Percentiles rank a stretch among this genome's conserved stretches.
These are phyloP conservation scores for Copidosoma aretas DNA, from an alignment of 2,888 invertebrate genomes.

Conservation along the genomic window DNA sequence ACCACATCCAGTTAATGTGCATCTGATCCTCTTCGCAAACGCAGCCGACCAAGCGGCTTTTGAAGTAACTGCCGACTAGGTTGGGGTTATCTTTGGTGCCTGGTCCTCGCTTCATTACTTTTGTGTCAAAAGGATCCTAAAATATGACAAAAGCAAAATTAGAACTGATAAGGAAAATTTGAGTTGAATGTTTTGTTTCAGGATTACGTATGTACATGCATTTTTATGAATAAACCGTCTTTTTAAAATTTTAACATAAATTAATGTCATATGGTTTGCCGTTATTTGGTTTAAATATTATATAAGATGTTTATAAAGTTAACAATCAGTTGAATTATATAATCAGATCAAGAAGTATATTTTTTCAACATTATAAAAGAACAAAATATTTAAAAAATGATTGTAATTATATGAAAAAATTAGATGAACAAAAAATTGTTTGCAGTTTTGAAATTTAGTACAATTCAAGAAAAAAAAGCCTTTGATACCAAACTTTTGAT, in stretches of 20 bases:
- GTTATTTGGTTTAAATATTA: background rate
- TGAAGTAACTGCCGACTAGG: constrained; percentile 87
- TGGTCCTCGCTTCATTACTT: constrained; percentile 78
- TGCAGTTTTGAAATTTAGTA: background rate
- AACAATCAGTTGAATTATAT: background rate
- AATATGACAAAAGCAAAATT: constrained; percentile 16
- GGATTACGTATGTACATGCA: background rate
- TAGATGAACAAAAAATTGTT: background rate
- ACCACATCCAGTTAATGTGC: constrained; percentile 92
- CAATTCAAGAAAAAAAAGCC: background rate
- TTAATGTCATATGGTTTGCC: background rate
- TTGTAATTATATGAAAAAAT: too few relatives aligned
- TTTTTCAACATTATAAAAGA: too few relatives aligned
- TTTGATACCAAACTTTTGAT: too few relatives aligned
- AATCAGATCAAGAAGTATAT: background rate
- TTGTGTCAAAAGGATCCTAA: constrained; percentile 82
- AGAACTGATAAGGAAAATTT: background rate
- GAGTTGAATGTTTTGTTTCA: background rate
- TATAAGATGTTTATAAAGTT: background rate
- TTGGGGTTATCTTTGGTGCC: constrained; percentile 88
- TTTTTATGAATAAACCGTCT: background rate
- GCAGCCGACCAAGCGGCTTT: constrained; percentile 91
- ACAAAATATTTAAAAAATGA: background rate
- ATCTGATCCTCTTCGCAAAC: constrained; percentile 95
- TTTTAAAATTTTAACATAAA: background rate